Base-by-base conservation (phyloP, 2,888 invertebrate genomes). In the Phalangium opilio region DNA sequence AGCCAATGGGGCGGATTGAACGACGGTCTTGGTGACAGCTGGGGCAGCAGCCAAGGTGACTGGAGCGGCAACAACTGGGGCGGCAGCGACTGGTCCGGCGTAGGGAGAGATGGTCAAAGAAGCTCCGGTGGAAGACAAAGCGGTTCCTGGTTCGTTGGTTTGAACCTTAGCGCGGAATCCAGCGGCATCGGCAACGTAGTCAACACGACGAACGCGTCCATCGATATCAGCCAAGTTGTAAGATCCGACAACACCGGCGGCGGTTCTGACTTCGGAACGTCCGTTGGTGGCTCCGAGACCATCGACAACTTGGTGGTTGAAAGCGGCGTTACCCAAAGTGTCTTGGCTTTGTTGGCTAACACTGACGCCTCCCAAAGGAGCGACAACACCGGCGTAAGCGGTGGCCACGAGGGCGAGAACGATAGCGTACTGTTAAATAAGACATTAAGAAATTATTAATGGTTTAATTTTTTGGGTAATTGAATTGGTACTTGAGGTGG, bases 91-190 rank as follows among this genome's bases (percentile, higher is more conserved):
- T 14, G 45, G 42, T 7, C 39, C 50, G 10, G 47, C 47, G 14
- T 47, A 42, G 11, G 47, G 41, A 4, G 41, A 32, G n/a, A 45
- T 36, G 2, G 43, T 50, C 10, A 19, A 47, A n/a, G 49, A 51
- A 10, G 46, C 48, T 4, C 48, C 55, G 11, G 50, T 41, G 12
- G 51, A 50, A 19, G 53, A 45, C 19, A 50, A 45, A 17, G 15
- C 3, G 17, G 21, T 36, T 2, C 45, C 44, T 17, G 53, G 50
- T 33, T 55, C 53, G 11, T 53, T 53, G 14, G 53, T 53, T 40
- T 47, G 49, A 48, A 55, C 53, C 42, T 55, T 52, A 42, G 55
- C 53, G 41, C 50, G 46, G 48, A 52, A 55, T 4, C 55, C 55
- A 10, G 44, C 50, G 18, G 43, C 49, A 41, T 55, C 51, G 33